Percentiles rank a stretch among this genome's conserved stretches.
Evolutionary conservation across 2,888 invertebrate genomes (phyloP).

Genomic region (Drosophila pseudotakahashii): DNA sequence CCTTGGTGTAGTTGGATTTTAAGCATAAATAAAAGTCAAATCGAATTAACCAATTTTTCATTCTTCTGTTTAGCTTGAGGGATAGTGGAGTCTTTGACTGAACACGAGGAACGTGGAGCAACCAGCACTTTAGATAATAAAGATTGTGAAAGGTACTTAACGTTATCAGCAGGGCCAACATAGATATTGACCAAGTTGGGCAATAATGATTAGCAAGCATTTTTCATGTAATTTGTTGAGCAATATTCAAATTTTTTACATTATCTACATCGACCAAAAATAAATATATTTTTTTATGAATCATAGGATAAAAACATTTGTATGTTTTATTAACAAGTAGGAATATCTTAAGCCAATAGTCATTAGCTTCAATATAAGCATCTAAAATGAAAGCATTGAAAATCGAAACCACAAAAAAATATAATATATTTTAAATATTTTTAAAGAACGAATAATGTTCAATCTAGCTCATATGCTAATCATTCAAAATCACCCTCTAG

Average conservation of each 20-base stretch:
- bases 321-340: no score
- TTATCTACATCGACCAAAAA: no score
- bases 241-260: no score
- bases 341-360: no score
- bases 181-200: conserved; percentile 11
- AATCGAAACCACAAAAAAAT: no score
- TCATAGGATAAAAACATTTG: no score
- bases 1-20: conserved; percentile 56
- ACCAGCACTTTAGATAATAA: conserved; percentile 28
- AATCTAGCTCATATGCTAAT: no score
- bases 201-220: conserved; percentile 4
- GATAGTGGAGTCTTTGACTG: conserved; percentile 62
- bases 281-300: no score
- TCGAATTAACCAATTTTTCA: conserved; percentile 32
- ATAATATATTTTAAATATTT: no score
- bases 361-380: no score
- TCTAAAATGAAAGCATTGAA: background rate
- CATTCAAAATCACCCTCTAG: background rate
- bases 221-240: background rate
- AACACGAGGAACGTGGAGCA: background rate
- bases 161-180: conserved; percentile 50
- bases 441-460: no score
- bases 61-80: conserved; percentile 46
- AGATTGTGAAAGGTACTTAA: conserved; percentile 42
- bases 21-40: conserved; percentile 52